Conservation (phyloP, 2,797 vertebrate species). For the Fringilla coelebs region DNA sequence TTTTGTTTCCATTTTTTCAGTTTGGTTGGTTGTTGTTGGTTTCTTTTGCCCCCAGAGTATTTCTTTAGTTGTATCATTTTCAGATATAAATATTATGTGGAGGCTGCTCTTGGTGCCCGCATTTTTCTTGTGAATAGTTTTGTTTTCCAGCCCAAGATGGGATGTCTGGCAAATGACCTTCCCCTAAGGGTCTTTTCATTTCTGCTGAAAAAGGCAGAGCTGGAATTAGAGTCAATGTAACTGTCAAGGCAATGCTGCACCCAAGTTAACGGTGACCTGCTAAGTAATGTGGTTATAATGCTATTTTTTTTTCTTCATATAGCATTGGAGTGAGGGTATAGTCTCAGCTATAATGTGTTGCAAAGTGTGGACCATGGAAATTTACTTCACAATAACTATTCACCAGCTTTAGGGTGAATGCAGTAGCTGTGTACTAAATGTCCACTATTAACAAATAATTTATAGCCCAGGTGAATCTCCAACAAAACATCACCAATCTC, state of each 20-base stretch:
- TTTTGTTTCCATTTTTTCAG: not conserved
- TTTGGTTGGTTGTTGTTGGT: not conserved
- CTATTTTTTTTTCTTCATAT: not conserved
- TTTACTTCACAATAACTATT: not conserved
- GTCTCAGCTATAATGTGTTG: not conserved
- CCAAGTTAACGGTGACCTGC: not conserved
- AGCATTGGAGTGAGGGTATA: not conserved
- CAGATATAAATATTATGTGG: not conserved
- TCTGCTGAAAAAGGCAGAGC: not conserved
- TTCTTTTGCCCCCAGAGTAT: not conserved
- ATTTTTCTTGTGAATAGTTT: not conserved
- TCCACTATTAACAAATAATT: not conserved
- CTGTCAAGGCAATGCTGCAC: not conserved
- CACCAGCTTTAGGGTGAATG: not conserved
- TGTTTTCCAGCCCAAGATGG: not conserved
- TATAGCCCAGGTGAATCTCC: not conserved
- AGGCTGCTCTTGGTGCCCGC: not conserved
- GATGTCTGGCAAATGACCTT: constrained; percentile 9
- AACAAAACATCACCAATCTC: not conserved
- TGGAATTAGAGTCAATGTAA: not conserved
- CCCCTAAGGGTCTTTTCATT: not conserved
- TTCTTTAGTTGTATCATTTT: not conserved
- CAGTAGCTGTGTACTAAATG: not conserved
- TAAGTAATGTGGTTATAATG: not conserved
- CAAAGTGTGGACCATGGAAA: not conserved